These are phyloP conservation scores for Scomber japonicus DNA, from an alignment of 2,113 vertebrate species.

Conservation along the genomic window DNA sequence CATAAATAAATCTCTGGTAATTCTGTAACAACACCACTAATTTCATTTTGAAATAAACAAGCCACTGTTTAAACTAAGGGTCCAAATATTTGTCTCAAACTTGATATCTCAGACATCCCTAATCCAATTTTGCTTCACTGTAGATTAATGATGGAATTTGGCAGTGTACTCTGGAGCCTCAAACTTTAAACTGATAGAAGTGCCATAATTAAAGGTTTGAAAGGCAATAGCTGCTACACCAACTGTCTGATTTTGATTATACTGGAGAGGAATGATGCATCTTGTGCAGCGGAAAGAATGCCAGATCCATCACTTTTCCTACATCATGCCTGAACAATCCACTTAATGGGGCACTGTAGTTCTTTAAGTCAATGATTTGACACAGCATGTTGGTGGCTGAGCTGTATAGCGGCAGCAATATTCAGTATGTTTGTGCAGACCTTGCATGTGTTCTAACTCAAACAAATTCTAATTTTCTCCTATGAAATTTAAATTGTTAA, in stretches of 20 bases:
- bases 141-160: constrained; percentile 23
- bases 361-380: background rate
- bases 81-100: background rate
- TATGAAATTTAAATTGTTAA: background rate
- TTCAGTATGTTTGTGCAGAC: too few species aligned
- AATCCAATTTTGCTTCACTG: constrained; percentile 3
- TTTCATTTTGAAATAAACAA: constrained; percentile 4
- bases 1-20: background rate
- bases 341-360: background rate
- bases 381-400: background rate
- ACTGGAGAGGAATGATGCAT: constrained; percentile 30
- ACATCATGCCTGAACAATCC: background rate
- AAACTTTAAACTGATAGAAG: constrained; percentile 36
- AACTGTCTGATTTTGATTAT: constrained; percentile 54
- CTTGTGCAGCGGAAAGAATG: constrained; percentile 21
- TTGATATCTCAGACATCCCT: constrained; percentile 11
- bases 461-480: background rate
- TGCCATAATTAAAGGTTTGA: constrained; percentile 46
- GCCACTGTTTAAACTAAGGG: background rate
- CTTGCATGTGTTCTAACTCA: background rate
- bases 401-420: background rate
- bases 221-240: constrained; percentile 30
- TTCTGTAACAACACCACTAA: background rate
- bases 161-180: constrained; percentile 21
- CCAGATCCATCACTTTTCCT: constrained; percentile 8